Percentiles rank a stretch among this genome's conserved stretches.
Conservation (phyloP, 2,888 invertebrate species). For the Scotopteryx bipunctaria region DNA sequence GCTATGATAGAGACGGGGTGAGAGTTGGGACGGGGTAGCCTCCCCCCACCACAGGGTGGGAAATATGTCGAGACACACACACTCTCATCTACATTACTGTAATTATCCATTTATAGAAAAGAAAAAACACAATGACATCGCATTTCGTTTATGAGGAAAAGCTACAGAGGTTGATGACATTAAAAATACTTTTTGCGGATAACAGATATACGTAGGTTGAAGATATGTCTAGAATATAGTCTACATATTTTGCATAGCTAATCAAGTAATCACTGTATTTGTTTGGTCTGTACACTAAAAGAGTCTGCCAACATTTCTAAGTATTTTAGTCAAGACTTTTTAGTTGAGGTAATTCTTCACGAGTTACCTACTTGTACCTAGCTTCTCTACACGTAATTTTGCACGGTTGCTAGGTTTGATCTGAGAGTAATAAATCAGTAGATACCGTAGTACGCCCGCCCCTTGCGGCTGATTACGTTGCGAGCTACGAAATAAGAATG, state of each 20-base stretch:
- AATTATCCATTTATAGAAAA: slow-evolving; percentile 77
- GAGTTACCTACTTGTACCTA: too few relatives aligned
- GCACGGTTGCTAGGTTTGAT: slow-evolving; percentile 31
- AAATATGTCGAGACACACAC: slow-evolving; percentile 74
- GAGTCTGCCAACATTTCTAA: not conserved
- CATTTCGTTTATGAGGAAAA: slow-evolving; percentile 37
- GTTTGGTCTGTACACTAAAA: not conserved
- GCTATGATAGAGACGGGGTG: slow-evolving; percentile 52
- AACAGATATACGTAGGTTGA: slow-evolving; percentile 1
- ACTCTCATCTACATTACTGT: slow-evolving; percentile 74
- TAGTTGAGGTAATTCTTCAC: too few relatives aligned
- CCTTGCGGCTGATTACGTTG: slow-evolving; percentile 73
- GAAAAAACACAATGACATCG: slow-evolving; percentile 52
- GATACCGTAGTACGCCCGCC: slow-evolving; percentile 62
- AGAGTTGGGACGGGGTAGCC: slow-evolving; percentile 45
- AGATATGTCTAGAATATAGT: slow-evolving; percentile 8
- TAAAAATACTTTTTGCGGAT: slow-evolving; percentile 26
- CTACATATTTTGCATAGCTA: slow-evolving; percentile 28
- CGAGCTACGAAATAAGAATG: slow-evolving; percentile 79
- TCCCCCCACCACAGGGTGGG: slow-evolving; percentile 51
- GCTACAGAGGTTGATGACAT: slow-evolving; percentile 36
- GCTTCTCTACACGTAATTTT: not conserved
- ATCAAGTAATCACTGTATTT: slow-evolving; percentile 10
- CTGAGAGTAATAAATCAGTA: slow-evolving; percentile 60
- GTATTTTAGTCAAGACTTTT: too few relatives aligned